phyloP scores from a whole-genome alignment of 2,113 vertebrate species.

The Origma solitaria region DNA sequence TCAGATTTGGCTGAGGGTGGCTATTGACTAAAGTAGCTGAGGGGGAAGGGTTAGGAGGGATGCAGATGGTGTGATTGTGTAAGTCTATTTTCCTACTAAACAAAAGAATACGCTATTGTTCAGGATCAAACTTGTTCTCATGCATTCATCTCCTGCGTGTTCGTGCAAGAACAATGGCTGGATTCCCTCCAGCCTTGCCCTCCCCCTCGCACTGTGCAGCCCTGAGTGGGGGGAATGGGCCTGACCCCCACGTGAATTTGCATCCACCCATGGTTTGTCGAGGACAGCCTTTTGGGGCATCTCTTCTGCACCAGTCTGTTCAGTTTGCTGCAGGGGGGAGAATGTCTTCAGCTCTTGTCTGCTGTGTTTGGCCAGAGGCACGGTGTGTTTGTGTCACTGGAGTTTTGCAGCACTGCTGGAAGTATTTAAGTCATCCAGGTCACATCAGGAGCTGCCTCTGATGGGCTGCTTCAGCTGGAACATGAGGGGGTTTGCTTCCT shows the following conservation, averaged over 20 bases:
- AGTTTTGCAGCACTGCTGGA: background rate
- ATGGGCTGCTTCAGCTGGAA: background rate
- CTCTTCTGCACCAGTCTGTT: background rate
- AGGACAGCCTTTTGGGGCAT: background rate
- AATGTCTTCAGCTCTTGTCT: background rate
- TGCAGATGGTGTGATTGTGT: conserved; percentile 48
- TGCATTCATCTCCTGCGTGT: background rate
- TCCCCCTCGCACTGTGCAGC: background rate
- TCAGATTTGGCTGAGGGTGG: background rate
- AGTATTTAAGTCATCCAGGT: background rate
- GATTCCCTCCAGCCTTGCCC: background rate
- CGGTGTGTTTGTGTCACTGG: background rate
- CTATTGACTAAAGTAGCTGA: background rate
- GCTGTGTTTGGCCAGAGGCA: background rate
- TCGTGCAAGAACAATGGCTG: conserved; percentile 33
- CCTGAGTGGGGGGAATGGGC: background rate
- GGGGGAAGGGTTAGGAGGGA: background rate
- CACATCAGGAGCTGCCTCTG: background rate
- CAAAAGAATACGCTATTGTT: conserved; percentile 38
- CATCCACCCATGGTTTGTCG: rapidly evolving
- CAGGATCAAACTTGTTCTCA: background rate
- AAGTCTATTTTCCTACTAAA: conserved; percentile 40
- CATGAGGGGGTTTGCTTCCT: background rate
- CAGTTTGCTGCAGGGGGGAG: background rate
- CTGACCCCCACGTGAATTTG: rapidly evolving